Evolutionary conservation across 2,113 vertebrate genomes (phyloP).

Genomic region (Heterocephalus glaber): DNA sequence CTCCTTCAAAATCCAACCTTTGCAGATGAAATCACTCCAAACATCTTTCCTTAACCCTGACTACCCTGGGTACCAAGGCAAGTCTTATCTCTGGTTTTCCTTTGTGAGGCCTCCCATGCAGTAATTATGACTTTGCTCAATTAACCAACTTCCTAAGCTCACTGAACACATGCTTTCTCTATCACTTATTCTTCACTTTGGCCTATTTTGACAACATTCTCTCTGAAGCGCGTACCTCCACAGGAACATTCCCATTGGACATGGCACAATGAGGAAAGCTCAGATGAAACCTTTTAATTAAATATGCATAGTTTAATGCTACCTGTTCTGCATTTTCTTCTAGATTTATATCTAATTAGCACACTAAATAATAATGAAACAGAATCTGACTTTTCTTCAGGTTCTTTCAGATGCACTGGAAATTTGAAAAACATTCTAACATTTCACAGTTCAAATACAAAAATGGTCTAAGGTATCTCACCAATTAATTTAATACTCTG

Average conservation of each 20-base stretch:
- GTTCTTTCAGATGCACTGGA: neutral
- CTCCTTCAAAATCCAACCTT: conserved; percentile 65
- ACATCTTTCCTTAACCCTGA: conserved; percentile 43
- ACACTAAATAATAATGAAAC: neutral
- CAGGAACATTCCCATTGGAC: neutral
- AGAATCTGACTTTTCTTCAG: neutral
- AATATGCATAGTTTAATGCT: neutral
- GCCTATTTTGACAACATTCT: neutral
- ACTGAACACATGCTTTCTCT: neutral
- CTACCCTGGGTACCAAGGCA: neutral
- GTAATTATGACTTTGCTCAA: neutral
- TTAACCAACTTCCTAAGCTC: neutral
- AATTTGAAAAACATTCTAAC: neutral
- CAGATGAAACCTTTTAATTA: neutral
- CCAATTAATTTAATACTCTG: neutral
- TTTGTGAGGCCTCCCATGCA: neutral
- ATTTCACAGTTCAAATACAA: neutral
- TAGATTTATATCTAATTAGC: neutral
- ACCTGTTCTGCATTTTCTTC: neutral
- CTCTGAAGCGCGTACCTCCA: neutral
- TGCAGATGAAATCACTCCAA: conserved; percentile 60
- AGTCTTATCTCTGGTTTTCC: neutral
- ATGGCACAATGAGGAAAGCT: neutral
- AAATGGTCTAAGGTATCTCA: neutral
- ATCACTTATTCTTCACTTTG: neutral